Evolutionary conservation across 1,140 invertebrate genomes (phyloP), one percentile per base, ranked within the genome.

Genomic region (Caenorhabditis latens): DNA sequence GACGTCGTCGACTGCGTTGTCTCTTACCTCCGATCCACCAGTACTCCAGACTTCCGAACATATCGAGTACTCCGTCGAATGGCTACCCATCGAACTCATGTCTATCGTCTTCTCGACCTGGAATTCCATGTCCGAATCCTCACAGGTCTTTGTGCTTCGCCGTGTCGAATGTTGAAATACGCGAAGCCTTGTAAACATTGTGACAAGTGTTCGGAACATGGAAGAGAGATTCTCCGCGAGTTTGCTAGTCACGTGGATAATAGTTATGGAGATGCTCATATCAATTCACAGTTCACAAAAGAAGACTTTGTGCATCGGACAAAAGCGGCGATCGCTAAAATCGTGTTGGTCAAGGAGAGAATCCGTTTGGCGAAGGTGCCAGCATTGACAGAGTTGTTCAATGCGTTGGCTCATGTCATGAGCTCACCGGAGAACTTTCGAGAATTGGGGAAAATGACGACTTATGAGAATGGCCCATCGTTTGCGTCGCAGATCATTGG

Each of bases 81-180:
- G 58, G 43, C 83, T 9, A 57, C 48, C 8, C 50, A 55, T 83
- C 82, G 86, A 67, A 40, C 43, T 9, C 4, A 50, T 9, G n/a
- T 88, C 40, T 58, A 88, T 21, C 40, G 24, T 43, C 63, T 88
- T 7, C 83, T 88, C 1, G 53, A 71, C 6, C 87, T 88, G 24
- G n/a, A 88, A 21, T 88, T 88, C 24, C 87, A 88, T 32, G 50
- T 75, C 7, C 40, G 87, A n/a, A 84, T 88, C 24, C 65, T 88
- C 6, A 58, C 61, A 40, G 46, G 46, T 1, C 75, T 88, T 4
- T 88, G 87, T 43, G 43, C 48, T 3, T 48, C 83, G 1, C 84
- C 87, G 16, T 88, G 87, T 57, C 53, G 87, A 57, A 55, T 88
- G 58, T 8, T 65, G 3, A 86, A 75, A 82, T 86, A 79, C 65